Evolutionary conservation across 2,888 invertebrate genomes (phyloP), one percentile per base, ranked within the genome.

Genomic region (Dicyrtoma fusca): DNA sequence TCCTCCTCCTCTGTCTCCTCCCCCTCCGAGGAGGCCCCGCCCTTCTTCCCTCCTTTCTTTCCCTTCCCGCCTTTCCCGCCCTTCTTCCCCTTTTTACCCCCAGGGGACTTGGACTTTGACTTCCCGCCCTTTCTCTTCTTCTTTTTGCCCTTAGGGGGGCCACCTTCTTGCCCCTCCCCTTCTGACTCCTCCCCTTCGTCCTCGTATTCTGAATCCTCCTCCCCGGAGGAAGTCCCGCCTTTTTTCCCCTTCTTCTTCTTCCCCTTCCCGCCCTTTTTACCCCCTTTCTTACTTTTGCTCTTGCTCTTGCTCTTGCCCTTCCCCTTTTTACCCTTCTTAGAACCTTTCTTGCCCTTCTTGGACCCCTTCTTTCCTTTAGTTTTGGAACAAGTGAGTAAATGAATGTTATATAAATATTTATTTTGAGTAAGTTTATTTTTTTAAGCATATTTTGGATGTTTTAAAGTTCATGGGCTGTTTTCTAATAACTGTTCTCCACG

Each of bases 161-260:
- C 17, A 5, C 59, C 59, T 55, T 55, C 47, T 47, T 49, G 13
- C 14, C 23, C 21, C 23, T 23, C 44, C 55, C 34, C 44, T 42
- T 34, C 42, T 17, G 10, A 19, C 68, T 49, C 14, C 34, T 13
- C 10, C 53, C 53, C 23, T 26, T 51, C 4, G 8, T 17, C 25
- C 49, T 21, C n/a, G 21, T 34, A 44, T 57, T 34, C 14, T 19
- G 17, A 1, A 13, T 49, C 5, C 57, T 19, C 34, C 42, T 47
- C 8, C 19, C n/a, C 34, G 42, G 19, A 11, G 34, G 10, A 21
- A 44, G 42, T 5, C 45, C 25, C 42, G n/a, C 19, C 25, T 26
- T 34, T 66, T 21, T 63, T 63, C 2, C 53, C 21, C n/a, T 63
- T 63, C 6, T 26, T 62, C 21, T 59, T 55, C 21, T 70, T 70